Percentiles rank a stretch among this genome's conserved stretches.
These are phyloP conservation scores for Scomber scombrus DNA, from an alignment of 2,113 vertebrate species.

Conservation along the genomic window DNA sequence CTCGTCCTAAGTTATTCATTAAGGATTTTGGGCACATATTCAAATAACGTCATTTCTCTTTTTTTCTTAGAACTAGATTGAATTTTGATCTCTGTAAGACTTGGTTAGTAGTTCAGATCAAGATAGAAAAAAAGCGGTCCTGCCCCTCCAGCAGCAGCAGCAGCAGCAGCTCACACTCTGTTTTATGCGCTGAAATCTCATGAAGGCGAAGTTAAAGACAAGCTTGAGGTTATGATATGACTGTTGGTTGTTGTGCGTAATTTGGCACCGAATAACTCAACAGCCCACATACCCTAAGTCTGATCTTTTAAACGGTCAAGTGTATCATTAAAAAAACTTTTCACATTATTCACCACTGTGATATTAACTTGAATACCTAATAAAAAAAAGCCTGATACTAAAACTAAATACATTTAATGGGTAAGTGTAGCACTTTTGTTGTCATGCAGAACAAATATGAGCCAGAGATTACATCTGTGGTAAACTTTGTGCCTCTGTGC, in stretches of 20 bases:
- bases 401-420: conserved; percentile 18
- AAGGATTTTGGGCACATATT: conserved; percentile 98
- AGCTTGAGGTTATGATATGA: conserved; percentile 40
- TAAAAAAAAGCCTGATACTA: conserved; percentile 14
- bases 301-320: conserved; percentile 12
- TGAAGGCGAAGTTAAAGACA: conserved; percentile 57
- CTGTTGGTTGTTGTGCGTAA: conserved; percentile 60
- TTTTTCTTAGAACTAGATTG: conserved; percentile 79
- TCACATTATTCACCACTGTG: conserved; percentile 26
- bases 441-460: conserved; percentile 12
- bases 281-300: conserved; percentile 40
- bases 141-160: conserved; percentile 52
- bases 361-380: neutral
- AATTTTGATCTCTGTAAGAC: conserved; percentile 84
- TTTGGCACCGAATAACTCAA: conserved; percentile 57
- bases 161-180: conserved; percentile 31
- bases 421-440: conserved; percentile 31
- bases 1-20: conserved; percentile 99
- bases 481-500: conserved; percentile 32
- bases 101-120: conserved; percentile 74
- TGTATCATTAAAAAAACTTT: conserved; percentile 46
- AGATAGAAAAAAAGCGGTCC: conserved; percentile 42
- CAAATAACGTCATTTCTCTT: conserved; percentile 98
- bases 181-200: conserved; percentile 43
- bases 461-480: conserved; percentile 9